A percentile compares a stretch with the other conserved stretches of the same genome.
These are phyloP conservation scores for Epinephelus lanceolatus DNA, from an alignment of 2,113 vertebrate species.

Conservation along the genomic window DNA sequence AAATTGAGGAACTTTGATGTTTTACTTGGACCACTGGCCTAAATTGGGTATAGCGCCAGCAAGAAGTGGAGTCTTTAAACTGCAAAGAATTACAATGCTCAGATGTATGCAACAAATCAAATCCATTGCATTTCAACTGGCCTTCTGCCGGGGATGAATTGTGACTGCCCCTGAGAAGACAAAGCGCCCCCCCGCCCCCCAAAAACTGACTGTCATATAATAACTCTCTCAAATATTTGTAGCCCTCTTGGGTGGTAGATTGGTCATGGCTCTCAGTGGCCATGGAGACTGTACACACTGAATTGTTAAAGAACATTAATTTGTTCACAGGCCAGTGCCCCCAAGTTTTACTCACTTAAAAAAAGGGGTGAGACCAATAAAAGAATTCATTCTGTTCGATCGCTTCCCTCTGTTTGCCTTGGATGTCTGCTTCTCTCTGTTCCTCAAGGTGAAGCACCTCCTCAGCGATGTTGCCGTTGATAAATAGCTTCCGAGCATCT, in stretches of 20 bases:
- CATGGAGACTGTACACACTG: conserved; percentile 4
- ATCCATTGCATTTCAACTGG: conserved; percentile 1
- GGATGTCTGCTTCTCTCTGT: background rate
- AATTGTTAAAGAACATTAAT: conserved; percentile 27
- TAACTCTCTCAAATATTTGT: conserved; percentile 30
- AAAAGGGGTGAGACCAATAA: conserved; percentile 34
- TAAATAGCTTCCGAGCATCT: conserved; percentile 53
- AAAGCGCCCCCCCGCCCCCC: no score
- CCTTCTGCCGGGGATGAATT: background rate
- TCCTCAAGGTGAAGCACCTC: conserved; percentile 47
- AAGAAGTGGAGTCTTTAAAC: background rate
- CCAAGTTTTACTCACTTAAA: conserved; percentile 14
- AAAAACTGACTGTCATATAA: conserved; percentile 3
- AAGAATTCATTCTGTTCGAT: conserved; percentile 27
- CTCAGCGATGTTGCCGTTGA: conserved; percentile 36
- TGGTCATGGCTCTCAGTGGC: conserved; percentile 9
- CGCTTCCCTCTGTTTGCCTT: conserved; percentile 29
- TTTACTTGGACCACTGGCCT: background rate
- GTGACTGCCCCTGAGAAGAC: conserved; percentile 9
- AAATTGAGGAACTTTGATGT: conserved; percentile 17
- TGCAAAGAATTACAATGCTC: conserved; percentile 2
- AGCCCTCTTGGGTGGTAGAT: conserved; percentile 3
- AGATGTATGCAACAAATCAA: background rate
- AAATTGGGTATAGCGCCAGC: background rate
- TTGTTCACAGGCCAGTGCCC: conserved; percentile 12